phyloP scores from a whole-genome alignment of 1,140 invertebrate species.

The Heliconius eleuchia region DNA sequence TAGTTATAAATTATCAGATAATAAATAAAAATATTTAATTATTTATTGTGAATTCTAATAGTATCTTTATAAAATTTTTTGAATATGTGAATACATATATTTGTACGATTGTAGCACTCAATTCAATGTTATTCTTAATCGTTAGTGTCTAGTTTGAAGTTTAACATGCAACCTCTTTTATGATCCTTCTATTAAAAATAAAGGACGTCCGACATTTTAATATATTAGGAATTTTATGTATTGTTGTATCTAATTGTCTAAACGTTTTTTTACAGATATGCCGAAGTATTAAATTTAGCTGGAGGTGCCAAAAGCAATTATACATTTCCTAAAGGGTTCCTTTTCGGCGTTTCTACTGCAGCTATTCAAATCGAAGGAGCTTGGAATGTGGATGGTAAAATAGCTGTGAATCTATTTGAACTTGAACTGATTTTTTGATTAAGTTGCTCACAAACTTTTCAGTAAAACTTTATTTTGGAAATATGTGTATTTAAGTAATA shows the following conservation, averaged over 20 bases:
- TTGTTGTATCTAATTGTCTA: neutral
- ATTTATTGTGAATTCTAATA: neutral
- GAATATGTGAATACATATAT: too few species aligned
- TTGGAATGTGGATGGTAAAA: constrained; percentile 85
- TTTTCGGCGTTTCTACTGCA: constrained; percentile 82
- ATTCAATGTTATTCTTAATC: too few species aligned
- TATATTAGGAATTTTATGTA: too few species aligned
- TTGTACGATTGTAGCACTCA: too few species aligned
- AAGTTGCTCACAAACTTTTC: too few species aligned
- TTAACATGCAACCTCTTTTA: too few species aligned
- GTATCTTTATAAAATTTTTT: neutral
- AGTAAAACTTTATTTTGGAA: too few species aligned
- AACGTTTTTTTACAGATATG: constrained; percentile 51
- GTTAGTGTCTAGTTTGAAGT: too few species aligned
- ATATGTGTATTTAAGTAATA: too few species aligned
- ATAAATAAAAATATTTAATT: neutral
- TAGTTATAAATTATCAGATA: neutral
- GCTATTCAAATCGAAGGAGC: constrained; percentile 86
- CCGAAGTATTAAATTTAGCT: constrained; percentile 56
- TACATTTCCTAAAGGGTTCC: constrained; percentile 81
- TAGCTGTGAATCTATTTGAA: neutral
- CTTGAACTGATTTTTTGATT: neutral
- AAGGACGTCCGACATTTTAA: too few species aligned
- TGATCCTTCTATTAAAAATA: too few species aligned
- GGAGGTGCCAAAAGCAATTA: constrained; percentile 65